Evolutionary conservation across 2,888 invertebrate species (phyloP).

Genomic region (Sialis lutaria): DNA sequence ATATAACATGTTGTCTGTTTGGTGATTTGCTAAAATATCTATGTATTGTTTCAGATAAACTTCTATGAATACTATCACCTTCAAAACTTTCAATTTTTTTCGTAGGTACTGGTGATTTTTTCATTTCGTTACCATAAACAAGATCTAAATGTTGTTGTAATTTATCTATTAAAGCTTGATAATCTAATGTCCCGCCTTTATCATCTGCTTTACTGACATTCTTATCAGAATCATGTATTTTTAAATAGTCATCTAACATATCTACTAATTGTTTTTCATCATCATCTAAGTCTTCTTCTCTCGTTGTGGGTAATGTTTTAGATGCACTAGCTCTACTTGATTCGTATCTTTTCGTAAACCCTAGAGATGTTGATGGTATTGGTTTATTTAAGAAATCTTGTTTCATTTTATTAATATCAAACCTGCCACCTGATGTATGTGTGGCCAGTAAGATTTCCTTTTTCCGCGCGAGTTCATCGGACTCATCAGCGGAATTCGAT

Average conservation of each 20-base stretch:
- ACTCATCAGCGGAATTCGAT: slow-evolving; percentile 47
- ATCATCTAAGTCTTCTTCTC: slow-evolving; percentile 19
- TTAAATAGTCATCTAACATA: slow-evolving; percentile 49
- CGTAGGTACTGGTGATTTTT: slow-evolving; percentile 6
- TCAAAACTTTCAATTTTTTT: slow-evolving; percentile 19
- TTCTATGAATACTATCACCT: slow-evolving; percentile 37
- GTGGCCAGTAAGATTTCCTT: slow-evolving; percentile 28
- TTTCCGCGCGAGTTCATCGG: slow-evolving; percentile 28
- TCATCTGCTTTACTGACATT: slow-evolving; percentile 10
- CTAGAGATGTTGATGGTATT: slow-evolving; percentile 12
- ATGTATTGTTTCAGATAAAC: slow-evolving; percentile 44
- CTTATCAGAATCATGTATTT: slow-evolving; percentile 30
- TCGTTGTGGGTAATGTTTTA: slow-evolving; percentile 16
- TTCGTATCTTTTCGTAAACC: slow-evolving; percentile 7
- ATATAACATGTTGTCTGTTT: slow-evolving; percentile 50
- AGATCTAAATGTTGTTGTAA: slow-evolving; percentile 37
- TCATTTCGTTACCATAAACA: slow-evolving; percentile 11
- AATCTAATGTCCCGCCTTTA: slow-evolving; percentile 25
- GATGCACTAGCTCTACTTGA: slow-evolving; percentile 16
- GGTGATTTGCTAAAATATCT: slow-evolving; percentile 47
- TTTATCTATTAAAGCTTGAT: slow-evolving; percentile 44
- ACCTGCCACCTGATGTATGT: slow-evolving; percentile 41
- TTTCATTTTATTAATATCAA: slow-evolving; percentile 49
- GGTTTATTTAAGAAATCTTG: slow-evolving; percentile 45
- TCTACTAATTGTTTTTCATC: slow-evolving; percentile 41